phyloP scores from a whole-genome alignment of 2,113 vertebrate species.

The Dryoscopus gambensis region DNA sequence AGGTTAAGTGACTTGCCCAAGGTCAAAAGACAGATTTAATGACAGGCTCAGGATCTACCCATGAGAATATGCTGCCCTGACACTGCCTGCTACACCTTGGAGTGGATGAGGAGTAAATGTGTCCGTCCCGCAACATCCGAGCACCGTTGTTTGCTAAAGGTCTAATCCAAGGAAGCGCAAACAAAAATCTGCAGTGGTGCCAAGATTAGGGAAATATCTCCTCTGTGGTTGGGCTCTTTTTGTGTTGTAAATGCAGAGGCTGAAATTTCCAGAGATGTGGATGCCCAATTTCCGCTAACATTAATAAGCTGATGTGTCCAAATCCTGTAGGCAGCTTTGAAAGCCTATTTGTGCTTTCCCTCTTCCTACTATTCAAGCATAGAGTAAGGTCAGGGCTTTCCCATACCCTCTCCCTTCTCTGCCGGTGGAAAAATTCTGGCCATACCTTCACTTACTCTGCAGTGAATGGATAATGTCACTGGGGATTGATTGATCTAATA shows the following conservation, averaged over 20 bases:
- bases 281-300: constrained; percentile 69
- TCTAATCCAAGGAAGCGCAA: constrained; percentile 63
- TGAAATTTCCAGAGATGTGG: constrained; percentile 69
- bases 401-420: constrained; percentile 69
- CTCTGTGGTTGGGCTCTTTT: constrained; percentile 56
- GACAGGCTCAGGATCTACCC: constrained; percentile 11
- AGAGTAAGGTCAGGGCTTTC: constrained; percentile 68
- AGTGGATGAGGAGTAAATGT: not conserved
- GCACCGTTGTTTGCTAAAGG: constrained; percentile 25
- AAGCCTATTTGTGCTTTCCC: constrained; percentile 68
- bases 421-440: constrained; percentile 66
- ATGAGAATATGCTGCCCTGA: constrained; percentile 36
- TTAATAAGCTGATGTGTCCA: constrained; percentile 70
- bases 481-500: constrained; percentile 70
- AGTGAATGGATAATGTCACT: constrained; percentile 70
- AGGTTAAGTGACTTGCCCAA: constrained; percentile 62
- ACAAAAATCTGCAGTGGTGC: constrained; percentile 52
- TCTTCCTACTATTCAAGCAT: constrained; percentile 68
- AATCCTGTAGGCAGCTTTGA: constrained; percentile 69
- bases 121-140: not conserved
- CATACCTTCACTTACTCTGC: constrained; percentile 67
- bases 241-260: constrained; percentile 65
- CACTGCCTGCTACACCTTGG: constrained; percentile 2
- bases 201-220: constrained; percentile 66
- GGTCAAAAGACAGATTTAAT: constrained; percentile 53